Evolutionary conservation across 2,888 invertebrate genomes (phyloP), one percentile per base, ranked within the genome.

Genomic region (Syrphus vitripennis): DNA sequence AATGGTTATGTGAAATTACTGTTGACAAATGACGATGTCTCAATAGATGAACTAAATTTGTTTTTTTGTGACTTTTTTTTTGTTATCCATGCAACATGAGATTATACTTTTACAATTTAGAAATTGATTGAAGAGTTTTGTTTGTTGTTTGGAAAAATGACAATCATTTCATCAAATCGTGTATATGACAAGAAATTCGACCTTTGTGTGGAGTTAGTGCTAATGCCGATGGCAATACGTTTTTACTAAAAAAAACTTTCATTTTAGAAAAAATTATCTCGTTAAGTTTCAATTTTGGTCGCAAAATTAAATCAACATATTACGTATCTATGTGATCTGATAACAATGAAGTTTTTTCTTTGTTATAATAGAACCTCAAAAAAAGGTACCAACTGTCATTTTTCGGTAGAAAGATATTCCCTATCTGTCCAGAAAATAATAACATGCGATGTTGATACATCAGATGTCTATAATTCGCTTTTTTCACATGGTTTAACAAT

Each of bases 21-120:
- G 16, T 34, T 61, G 61, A 70, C 45, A 70, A 75, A 81, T 63
- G 45, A 70, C 59, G 37, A 53, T 21, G 31, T 31, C 26, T 59
- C 16, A 59, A 34, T 19, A 21, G 21, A 34, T 59, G 59, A 34
- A 59, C 37, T 14, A 14, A 21, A 21, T 37, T 5, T 5, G 10
- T 10, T 12, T 34, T 2, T 42, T 48, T 37, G 14, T 59, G 34
- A 59, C 37, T 14, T 7, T 37, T 59, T 14, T 7, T 37, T 59
- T 50, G 50, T 50, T 14, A n/a, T 57, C n/a, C 57, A 16, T 63
- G 45, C 12, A 29, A 42, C 19, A 19, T 45, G 65, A 45, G 26
- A 16, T 65, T 16, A 29, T 7, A 65, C 45, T 65, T 65, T 45
- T 16, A 31, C 45, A 19, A 42, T 65, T 65, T 40, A 63, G 55